Conservation (phyloP, 2,888 invertebrate genomes). For the Drosophila multiciliata region DNA sequence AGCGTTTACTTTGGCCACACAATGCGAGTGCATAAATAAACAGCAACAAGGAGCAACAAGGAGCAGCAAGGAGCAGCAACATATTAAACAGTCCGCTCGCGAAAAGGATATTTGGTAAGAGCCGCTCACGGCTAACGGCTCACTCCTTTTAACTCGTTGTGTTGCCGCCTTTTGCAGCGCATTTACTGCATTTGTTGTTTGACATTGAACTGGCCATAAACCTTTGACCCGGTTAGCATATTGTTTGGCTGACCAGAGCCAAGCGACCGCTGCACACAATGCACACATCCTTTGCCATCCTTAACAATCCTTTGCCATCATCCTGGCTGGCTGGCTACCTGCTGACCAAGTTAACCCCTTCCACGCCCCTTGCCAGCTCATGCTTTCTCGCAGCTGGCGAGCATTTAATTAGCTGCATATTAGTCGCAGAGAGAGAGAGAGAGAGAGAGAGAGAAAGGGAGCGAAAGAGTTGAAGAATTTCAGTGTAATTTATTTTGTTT, state of each 20-base stretch:
- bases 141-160: slow-evolving; percentile 64
- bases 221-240: slow-evolving; percentile 59
- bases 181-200: slow-evolving; percentile 27
- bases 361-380: slow-evolving; percentile 7
- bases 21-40: slow-evolving; percentile 77
- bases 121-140: slow-evolving; percentile 11
- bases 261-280: slow-evolving; percentile 25
- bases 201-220: slow-evolving; percentile 61
- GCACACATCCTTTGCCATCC: not conserved
- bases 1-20: slow-evolving; percentile 68
- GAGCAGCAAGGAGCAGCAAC: slow-evolving; percentile 17
- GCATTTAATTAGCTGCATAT: slow-evolving; percentile 62
- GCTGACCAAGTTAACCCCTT: slow-evolving; percentile 23
- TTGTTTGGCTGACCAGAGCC: slow-evolving; percentile 56
- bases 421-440: slow-evolving; percentile 15
- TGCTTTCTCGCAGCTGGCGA: slow-evolving; percentile 49
- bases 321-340: slow-evolving; percentile 30
- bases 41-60: slow-evolving; percentile 36
- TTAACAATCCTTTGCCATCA: too few relatives aligned
- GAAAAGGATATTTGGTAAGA: not conserved
- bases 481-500: slow-evolving; percentile 17
- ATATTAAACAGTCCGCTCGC: slow-evolving; percentile 5
- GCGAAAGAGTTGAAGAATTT: slow-evolving; percentile 16
- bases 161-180: slow-evolving; percentile 5
- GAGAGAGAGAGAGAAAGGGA: not conserved